phyloP scores from a whole-genome alignment of 2,888 invertebrate genomes.

The Nomada hirtipes region DNA sequence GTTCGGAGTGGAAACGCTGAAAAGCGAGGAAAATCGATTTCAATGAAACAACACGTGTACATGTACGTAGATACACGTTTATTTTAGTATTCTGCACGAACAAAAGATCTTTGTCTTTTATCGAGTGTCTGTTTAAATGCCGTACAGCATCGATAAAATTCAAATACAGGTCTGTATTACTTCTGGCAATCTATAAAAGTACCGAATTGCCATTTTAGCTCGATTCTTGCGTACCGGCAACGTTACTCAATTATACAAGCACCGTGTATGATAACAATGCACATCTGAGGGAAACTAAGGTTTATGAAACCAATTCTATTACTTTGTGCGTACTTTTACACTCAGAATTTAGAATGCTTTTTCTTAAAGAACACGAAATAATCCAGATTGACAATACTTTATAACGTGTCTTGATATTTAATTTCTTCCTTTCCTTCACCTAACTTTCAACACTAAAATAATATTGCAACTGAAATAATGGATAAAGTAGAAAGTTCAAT shows the following conservation, averaged over 20 bases:
- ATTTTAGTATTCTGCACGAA: slow-evolving; percentile 15
- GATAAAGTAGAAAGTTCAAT: too few relatives aligned
- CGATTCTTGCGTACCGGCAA: slow-evolving; percentile 24
- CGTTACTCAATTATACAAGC: slow-evolving; percentile 7
- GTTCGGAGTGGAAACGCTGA: slow-evolving; percentile 33
- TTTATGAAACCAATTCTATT: too few relatives aligned
- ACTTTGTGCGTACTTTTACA: too few relatives aligned
- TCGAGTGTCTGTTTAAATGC: slow-evolving; percentile 16
- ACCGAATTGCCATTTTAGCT: not conserved
- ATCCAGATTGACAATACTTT: too few relatives aligned
- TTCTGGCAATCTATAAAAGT: slow-evolving; percentile 5
- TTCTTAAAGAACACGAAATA: too few relatives aligned
- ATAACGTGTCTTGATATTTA: too few relatives aligned
- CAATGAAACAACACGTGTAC: slow-evolving; percentile 23
- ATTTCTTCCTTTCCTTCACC: too few relatives aligned
- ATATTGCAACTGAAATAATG: too few relatives aligned
- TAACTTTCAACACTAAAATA: too few relatives aligned
- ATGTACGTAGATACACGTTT: slow-evolving; percentile 6
- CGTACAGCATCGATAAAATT: slow-evolving; percentile 13
- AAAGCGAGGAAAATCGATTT: slow-evolving; percentile 45
- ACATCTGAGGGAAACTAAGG: too few relatives aligned
- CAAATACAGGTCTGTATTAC: slow-evolving; percentile 30
- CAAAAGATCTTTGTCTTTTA: slow-evolving; percentile 44
- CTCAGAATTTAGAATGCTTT: too few relatives aligned
- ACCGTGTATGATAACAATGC: not conserved